Conservation (phyloP, 2,888 invertebrate genomes). For the Ptychoptera albimana region DNA sequence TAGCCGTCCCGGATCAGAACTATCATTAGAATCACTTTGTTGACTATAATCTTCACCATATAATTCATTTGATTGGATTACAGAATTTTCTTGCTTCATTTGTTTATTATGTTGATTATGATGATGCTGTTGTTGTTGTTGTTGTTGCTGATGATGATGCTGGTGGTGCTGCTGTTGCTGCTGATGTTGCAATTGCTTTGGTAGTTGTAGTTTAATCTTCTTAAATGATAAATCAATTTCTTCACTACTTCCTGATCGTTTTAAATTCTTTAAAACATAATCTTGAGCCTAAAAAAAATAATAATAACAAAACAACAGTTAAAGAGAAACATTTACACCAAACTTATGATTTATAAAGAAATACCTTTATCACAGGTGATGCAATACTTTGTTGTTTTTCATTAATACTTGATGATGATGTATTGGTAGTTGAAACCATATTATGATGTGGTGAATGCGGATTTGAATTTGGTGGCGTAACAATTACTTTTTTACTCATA, state of each 20-base stretch:
- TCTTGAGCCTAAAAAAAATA: constrained; percentile 6
- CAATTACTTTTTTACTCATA: constrained; percentile 30
- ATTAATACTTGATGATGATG: constrained; percentile 6
- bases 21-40: constrained; percentile 31
- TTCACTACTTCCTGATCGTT: constrained; percentile 15
- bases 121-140: background rate
- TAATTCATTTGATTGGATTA: background rate
- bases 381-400: constrained; percentile 26
- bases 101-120: background rate
- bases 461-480: constrained; percentile 29
- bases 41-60: constrained; percentile 15
- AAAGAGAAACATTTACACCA: background rate
- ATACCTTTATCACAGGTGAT: constrained; percentile 29
- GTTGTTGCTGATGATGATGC: background rate
- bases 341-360: background rate
- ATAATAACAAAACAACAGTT: background rate
- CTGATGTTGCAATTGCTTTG: background rate
- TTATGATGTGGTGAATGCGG: constrained; percentile 13
- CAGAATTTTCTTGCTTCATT: constrained; percentile 1
- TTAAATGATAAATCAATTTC: constrained; percentile 15
- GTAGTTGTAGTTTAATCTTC: constrained; percentile 4
- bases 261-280: constrained; percentile 13
- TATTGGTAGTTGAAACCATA: constrained; percentile 6
- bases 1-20: constrained; percentile 55
- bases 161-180: constrained; percentile 1